phyloP scores from a whole-genome alignment of 2,113 vertebrate genomes.

The Promerops cafer region DNA sequence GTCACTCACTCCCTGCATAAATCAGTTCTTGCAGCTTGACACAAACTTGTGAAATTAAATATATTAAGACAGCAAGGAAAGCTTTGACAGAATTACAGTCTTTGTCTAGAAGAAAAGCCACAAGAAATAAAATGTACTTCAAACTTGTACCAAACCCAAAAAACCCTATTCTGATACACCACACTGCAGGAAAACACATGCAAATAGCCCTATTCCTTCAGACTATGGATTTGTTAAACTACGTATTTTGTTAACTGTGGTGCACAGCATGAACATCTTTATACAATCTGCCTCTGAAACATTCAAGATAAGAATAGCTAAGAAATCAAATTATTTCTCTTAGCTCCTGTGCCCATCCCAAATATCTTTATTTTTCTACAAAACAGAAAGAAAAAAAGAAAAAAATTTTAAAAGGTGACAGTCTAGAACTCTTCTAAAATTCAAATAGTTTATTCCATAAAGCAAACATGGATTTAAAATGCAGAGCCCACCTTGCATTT shows the following conservation, averaged over 20 bases:
- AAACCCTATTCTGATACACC: background rate
- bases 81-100: background rate
- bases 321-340: background rate
- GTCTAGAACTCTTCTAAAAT: background rate
- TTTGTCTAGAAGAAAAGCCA: background rate
- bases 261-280: background rate
- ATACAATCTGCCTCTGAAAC: background rate
- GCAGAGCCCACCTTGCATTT: background rate
- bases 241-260: background rate
- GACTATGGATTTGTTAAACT: background rate
- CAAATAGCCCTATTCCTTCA: background rate
- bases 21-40: background rate
- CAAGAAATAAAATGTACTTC: background rate
- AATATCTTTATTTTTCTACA: background rate
- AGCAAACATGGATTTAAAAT: background rate
- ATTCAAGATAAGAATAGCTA: background rate
- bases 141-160: background rate
- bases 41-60: background rate
- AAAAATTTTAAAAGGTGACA: background rate
- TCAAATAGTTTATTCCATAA: background rate
- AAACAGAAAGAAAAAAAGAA: background rate
- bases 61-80: background rate
- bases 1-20: background rate
- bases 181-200: background rate
- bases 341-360: background rate